Conservation (phyloP, 2,797 vertebrate genomes). For the Tapera naevia region DNA sequence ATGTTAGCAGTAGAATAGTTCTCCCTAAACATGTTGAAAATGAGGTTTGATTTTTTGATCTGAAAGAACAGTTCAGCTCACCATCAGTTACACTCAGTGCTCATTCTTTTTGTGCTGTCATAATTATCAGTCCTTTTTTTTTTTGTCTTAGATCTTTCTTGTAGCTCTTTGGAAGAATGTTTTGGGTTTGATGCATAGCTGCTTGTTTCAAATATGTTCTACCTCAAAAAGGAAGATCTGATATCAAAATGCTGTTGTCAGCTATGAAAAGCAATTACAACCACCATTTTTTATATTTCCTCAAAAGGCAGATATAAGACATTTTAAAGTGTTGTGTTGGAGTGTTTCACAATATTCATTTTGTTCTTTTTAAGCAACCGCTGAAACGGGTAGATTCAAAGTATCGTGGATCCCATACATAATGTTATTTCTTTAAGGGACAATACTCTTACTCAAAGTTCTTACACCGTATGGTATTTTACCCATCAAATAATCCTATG, state of each 20-base stretch:
- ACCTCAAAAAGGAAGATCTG: constrained; percentile 17
- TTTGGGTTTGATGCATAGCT: constrained; percentile 50
- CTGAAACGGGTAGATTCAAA: neutral
- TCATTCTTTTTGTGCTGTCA: constrained; percentile 33
- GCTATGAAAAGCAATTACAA: neutral
- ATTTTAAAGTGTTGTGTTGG: constrained; percentile 1
- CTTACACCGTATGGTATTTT: neutral
- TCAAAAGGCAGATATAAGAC: neutral
- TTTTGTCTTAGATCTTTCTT: constrained; percentile 51
- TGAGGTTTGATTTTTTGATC: neutral
- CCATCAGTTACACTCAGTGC: constrained; percentile 20
- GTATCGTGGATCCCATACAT: neutral
- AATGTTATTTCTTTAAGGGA: neutral
- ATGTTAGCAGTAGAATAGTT: neutral
- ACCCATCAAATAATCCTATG: neutral
- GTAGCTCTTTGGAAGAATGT: constrained; percentile 33
- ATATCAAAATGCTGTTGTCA: constrained; percentile 5
- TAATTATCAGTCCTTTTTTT: constrained; percentile 67
- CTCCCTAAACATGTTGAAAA: constrained; percentile 8
- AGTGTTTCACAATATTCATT: neutral
- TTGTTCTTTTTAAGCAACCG: neutral
- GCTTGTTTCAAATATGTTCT: constrained; percentile 45
- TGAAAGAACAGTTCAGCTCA: constrained; percentile 36
- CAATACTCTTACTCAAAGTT: neutral
- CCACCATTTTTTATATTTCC: neutral